Percentiles rank a stretch among this genome's conserved stretches.
Conservation (phyloP, 2,888 invertebrate species). For the Magallana nippona region DNA sequence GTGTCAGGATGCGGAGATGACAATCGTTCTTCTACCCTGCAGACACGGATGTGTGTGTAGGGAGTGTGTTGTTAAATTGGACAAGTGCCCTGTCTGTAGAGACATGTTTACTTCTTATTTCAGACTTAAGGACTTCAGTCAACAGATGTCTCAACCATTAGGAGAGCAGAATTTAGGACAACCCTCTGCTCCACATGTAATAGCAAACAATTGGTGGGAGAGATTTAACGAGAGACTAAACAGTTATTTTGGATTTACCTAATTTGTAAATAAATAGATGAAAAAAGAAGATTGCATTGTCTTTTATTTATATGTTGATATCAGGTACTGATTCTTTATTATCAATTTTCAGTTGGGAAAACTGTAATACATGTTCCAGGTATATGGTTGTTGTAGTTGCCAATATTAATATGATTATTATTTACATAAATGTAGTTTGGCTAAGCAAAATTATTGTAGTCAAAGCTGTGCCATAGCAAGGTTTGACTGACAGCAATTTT, state of each 20-base stretch:
- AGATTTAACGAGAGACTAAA: slow-evolving; percentile 62
- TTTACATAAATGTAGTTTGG: too few species aligned
- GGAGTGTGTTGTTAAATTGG: slow-evolving; percentile 88
- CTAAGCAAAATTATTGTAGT: too few species aligned
- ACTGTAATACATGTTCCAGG: too few species aligned
- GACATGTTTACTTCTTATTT: slow-evolving; percentile 91
- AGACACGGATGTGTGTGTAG: slow-evolving; percentile 92
- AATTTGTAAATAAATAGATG: background rate
- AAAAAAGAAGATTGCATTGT: too few species aligned
- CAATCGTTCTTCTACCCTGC: slow-evolving; percentile 90
- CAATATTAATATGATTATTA: too few species aligned
- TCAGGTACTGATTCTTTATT: too few species aligned
- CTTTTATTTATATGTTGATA: too few species aligned
- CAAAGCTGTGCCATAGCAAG: too few species aligned
- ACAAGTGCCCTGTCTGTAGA: slow-evolving; percentile 93
- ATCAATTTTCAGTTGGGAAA: too few species aligned
- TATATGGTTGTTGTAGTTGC: too few species aligned
- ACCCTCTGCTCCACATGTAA: background rate
- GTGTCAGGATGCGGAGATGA: slow-evolving; percentile 89
- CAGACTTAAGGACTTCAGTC: slow-evolving; percentile 50
- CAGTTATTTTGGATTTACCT: slow-evolving; percentile 63
- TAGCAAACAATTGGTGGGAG: slow-evolving; percentile 54
- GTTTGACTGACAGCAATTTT: too few species aligned
- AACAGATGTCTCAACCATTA: slow-evolving; percentile 12
- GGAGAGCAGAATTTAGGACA: background rate